These are phyloP conservation scores for Azorinus chamasolen DNA, from an alignment of 2,888 invertebrate species.

Conservation along the genomic window DNA sequence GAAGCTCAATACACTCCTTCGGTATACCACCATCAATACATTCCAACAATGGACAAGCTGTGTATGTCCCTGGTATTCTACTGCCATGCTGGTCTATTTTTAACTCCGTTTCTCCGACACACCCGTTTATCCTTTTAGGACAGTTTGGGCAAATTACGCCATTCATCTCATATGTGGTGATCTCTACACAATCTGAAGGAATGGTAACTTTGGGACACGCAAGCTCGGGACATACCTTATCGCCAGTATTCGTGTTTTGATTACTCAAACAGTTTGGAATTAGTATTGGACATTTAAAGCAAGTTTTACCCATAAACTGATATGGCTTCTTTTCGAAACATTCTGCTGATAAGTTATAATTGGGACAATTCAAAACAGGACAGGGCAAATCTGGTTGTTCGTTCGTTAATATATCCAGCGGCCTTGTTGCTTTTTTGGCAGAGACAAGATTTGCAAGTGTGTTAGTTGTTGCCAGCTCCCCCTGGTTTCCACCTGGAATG, in stretches of 20 bases:
- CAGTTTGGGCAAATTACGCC: conserved; percentile 28
- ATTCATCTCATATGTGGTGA: conserved; percentile 29
- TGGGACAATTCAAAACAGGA: neutral
- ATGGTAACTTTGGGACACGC: conserved; percentile 30
- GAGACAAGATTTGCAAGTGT: neutral
- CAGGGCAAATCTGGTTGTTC: conserved; percentile 10
- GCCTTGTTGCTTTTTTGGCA: neutral
- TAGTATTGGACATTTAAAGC: conserved; percentile 53
- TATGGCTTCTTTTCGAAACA: conserved; percentile 38
- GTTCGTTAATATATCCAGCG: neutral
- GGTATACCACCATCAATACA: conserved; percentile 32
- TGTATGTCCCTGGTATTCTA: no score
- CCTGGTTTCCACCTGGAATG: conserved; percentile 15
- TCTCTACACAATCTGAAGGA: conserved; percentile 44
- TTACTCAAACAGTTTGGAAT: conserved; percentile 36
- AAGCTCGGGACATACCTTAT: conserved; percentile 38
- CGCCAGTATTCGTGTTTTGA: neutral
- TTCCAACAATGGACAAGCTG: conserved; percentile 15
- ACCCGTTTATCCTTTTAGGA: conserved; percentile 44
- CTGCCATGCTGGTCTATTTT: no score
- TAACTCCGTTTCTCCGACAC: no score
- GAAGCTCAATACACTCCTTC: conserved; percentile 27
- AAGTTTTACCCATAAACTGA: conserved; percentile 37
- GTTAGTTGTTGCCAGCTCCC: neutral
- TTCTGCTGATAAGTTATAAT: conserved; percentile 14